Conservation (phyloP, 2,797 vertebrate genomes). For the Acanthis flammea region DNA sequence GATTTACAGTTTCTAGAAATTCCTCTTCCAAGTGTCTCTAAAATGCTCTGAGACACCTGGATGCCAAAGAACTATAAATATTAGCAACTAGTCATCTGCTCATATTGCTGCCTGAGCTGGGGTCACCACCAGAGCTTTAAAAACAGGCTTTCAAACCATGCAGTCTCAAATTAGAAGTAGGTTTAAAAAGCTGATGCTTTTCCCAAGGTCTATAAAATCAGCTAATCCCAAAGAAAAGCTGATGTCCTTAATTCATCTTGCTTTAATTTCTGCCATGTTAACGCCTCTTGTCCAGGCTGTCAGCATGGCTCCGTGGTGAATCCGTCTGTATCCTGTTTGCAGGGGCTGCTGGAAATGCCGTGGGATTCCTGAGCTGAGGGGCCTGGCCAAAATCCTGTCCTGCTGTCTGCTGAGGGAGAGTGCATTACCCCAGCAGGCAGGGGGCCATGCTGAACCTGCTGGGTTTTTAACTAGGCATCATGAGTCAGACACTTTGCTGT, state of each 20-base stretch:
- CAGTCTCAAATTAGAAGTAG: not conserved
- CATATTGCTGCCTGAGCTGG: accelerated
- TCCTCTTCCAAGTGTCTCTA: not conserved
- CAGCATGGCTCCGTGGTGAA: accelerated
- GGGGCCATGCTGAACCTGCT: not conserved
- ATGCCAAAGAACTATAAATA: not conserved
- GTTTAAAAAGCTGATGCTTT: not conserved
- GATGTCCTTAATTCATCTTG: not conserved
- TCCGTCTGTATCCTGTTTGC: not conserved
- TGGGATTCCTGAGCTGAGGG: not conserved
- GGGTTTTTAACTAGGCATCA: not conserved
- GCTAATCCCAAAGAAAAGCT: not conserved
- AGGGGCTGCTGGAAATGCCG: not conserved
- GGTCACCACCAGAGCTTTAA: not conserved
- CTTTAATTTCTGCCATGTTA: not conserved
- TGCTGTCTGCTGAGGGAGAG: not conserved
- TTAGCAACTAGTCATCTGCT: not conserved
- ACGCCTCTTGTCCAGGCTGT: not conserved
- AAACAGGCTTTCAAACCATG: not conserved
- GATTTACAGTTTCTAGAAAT: not conserved
- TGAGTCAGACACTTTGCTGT: not conserved
- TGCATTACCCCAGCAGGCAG: not conserved
- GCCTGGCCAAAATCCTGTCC: not conserved
- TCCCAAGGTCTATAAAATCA: not conserved
- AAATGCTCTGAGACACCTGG: not conserved